Evolutionary conservation across 2,888 invertebrate genomes (phyloP).

Genomic region (Thumatha senex): DNA sequence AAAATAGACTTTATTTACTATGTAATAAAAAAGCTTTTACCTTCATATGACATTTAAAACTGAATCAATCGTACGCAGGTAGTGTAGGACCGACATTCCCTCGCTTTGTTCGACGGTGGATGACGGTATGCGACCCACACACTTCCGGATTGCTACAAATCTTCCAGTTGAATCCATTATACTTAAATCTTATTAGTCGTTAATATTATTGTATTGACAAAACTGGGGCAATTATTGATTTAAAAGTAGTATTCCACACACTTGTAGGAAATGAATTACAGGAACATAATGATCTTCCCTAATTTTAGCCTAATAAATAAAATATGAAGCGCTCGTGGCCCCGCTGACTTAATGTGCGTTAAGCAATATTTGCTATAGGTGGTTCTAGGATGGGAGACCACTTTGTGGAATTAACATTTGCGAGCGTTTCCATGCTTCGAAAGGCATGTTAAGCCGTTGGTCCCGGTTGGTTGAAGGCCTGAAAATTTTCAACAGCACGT

Average conservation of each 20-base stretch:
- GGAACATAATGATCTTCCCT: too few species aligned
- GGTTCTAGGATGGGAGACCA: too few species aligned
- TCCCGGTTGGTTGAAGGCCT: too few species aligned
- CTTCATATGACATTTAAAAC: conserved; percentile 8
- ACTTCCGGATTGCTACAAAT: conserved; percentile 69
- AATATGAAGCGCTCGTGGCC: too few species aligned
- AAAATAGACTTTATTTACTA: conserved; percentile 15
- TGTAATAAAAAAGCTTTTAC: conserved; percentile 10
- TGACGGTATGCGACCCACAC: conserved; percentile 62
- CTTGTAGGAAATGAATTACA: too few species aligned
- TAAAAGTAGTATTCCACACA: background rate
- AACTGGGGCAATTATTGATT: conserved; percentile 10
- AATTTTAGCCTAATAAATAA: too few species aligned
- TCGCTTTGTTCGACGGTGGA: conserved; percentile 57
- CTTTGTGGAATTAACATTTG: too few species aligned
- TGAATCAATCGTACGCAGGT: conserved; percentile 54
- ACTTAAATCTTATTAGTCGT: conserved; percentile 48
- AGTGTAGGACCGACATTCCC: conserved; percentile 67
- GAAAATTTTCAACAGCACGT: too few species aligned
- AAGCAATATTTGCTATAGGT: too few species aligned
- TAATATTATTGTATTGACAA: conserved; percentile 39
- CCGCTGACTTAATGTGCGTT: too few species aligned
- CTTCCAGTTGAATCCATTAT: conserved; percentile 41
- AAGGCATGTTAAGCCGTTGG: too few species aligned
- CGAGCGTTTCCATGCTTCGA: too few species aligned